Conservation (phyloP, 2,797 vertebrate genomes). For the Corythornis leucogaster region DNA sequence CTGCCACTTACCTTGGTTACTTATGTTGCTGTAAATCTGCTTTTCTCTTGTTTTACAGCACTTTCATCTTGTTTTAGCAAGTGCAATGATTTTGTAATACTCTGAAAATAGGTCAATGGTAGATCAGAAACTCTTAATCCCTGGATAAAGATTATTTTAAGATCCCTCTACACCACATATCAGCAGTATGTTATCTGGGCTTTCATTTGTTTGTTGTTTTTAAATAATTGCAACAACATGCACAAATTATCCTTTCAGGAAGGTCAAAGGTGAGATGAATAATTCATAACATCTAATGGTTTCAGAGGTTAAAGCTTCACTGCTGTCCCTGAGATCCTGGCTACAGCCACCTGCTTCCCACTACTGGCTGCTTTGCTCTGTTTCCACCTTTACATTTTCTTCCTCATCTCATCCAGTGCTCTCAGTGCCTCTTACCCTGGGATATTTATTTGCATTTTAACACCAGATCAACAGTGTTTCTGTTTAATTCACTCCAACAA, state of each 20-base stretch:
- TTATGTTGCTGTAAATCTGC: background rate
- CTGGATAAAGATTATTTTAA: slow-evolving; percentile 75
- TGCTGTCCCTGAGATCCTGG: background rate
- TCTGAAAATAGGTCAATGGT: slow-evolving; percentile 69
- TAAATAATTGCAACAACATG: background rate
- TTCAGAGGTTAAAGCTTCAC: background rate
- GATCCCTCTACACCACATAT: slow-evolving; percentile 16
- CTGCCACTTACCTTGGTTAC: background rate
- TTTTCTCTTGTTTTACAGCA: slow-evolving; percentile 8
- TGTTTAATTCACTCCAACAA: background rate
- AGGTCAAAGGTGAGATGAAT: slow-evolving; percentile 9
- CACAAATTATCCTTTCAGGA: background rate
- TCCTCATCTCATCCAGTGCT: background rate
- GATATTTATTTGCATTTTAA: background rate
- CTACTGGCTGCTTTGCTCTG: rapidly evolving
- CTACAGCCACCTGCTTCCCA: background rate
- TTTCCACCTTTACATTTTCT: background rate
- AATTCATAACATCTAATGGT: background rate
- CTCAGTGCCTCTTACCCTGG: background rate
- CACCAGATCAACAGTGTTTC: background rate
- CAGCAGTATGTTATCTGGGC: background rate
- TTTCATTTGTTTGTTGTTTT: background rate
- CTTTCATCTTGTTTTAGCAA: slow-evolving; percentile 32
- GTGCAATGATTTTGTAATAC: slow-evolving; percentile 50
- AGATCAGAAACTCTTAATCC: slow-evolving; percentile 72